phyloP scores from a whole-genome alignment of 2,888 invertebrate genomes.

The Myopa testacea region DNA sequence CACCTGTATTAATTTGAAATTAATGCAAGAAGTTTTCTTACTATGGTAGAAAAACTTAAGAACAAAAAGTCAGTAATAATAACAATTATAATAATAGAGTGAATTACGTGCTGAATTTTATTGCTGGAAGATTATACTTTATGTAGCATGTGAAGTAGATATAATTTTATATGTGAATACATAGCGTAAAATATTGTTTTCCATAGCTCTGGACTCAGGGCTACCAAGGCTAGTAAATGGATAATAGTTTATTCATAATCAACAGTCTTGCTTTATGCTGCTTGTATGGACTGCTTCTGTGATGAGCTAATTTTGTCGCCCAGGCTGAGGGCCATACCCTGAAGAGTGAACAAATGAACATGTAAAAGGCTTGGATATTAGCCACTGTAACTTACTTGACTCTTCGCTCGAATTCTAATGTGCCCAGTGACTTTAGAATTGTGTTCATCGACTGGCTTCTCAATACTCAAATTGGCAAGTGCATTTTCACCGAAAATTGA shows the following conservation, averaged over 20 bases:
- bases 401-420: constrained; percentile 97
- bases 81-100: neutral
- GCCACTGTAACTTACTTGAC: constrained; percentile 77
- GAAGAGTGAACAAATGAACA: constrained; percentile 52
- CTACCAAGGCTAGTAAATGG: no score
- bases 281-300: constrained; percentile 76
- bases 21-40: neutral
- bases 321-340: constrained; percentile 98
- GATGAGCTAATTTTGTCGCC: constrained; percentile 98
- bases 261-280: constrained; percentile 54
- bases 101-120: constrained; percentile 1
- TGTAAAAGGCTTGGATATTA: constrained; percentile 31
- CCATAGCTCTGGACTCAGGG: no score
- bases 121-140: constrained; percentile 15
- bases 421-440: constrained; percentile 94
- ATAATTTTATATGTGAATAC: constrained; percentile 21
- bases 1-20: no score
- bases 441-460: constrained; percentile 89
- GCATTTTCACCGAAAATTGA: constrained; percentile 99
- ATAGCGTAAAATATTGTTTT: neutral
- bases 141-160: neutral
- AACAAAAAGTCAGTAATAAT: neutral
- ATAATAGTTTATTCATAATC: no score
- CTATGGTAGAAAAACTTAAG: neutral
- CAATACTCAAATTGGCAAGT: constrained; percentile 97